Evolutionary conservation across 2,888 invertebrate genomes (phyloP).

Genomic region (Acleris sparsana): DNA sequence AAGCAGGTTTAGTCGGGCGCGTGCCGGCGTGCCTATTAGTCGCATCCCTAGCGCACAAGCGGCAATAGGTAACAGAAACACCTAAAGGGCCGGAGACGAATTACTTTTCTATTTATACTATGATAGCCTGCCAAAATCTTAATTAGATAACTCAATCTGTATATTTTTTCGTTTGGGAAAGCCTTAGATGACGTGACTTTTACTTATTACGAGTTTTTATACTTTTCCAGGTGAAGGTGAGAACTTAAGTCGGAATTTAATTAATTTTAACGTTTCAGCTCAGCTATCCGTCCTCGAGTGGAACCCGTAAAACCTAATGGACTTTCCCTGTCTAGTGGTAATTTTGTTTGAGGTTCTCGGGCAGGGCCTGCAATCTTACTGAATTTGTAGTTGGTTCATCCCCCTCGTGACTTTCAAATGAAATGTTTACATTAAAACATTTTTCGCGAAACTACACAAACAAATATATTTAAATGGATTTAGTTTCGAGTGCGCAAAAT

Average conservation of each 20-base stretch:
- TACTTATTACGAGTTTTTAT: constrained; percentile 24
- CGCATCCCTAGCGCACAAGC: too few relatives aligned
- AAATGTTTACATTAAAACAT: constrained; percentile 7
- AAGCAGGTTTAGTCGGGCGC: too few relatives aligned
- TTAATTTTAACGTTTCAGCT: constrained; percentile 73
- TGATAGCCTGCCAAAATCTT: too few relatives aligned
- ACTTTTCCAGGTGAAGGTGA: constrained; percentile 60
- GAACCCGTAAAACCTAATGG: constrained; percentile 80
- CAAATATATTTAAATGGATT: background rate
- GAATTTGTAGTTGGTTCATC: constrained; percentile 54
- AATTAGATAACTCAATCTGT: too few relatives aligned
- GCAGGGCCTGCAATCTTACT: constrained; percentile 63
- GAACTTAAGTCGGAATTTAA: constrained; percentile 68
- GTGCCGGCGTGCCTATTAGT: too few relatives aligned
- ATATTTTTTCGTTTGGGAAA: too few relatives aligned
- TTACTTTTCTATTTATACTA: too few relatives aligned
- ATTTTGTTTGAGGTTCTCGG: constrained; percentile 65
- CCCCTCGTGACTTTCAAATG: constrained; percentile 41
- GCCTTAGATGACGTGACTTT: constrained; percentile 1
- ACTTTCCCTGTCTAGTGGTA: constrained; percentile 78
- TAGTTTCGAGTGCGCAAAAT: background rate
- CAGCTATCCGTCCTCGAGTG: constrained; percentile 72
- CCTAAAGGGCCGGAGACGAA: too few relatives aligned
- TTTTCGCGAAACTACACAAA: constrained; percentile 7
- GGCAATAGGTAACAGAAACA: too few relatives aligned